These are phyloP conservation scores for Cathartes aura DNA, from an alignment of 2,113 vertebrate species.

Conservation along the genomic window DNA sequence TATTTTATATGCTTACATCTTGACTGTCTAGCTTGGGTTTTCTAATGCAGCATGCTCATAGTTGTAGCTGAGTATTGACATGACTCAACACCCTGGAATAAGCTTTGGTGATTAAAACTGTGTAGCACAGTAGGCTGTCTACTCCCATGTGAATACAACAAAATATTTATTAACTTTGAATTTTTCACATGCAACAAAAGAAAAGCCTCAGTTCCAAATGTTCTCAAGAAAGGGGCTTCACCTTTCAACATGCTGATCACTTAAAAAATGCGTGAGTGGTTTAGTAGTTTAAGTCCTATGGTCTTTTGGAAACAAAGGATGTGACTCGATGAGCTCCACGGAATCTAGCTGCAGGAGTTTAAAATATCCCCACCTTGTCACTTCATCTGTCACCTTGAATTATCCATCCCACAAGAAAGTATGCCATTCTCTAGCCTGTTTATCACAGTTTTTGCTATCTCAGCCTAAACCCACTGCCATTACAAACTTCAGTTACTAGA, in stretches of 20 bases:
- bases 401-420: background rate
- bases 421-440: background rate
- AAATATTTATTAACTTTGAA: background rate
- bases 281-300: background rate
- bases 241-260: background rate
- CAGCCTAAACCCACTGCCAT: background rate
- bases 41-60: background rate
- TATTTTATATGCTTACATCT: background rate
- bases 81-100: background rate
- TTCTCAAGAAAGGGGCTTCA: background rate
- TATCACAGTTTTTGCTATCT: background rate
- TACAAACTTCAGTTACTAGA: too few relatives aligned
- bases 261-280: background rate
- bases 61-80: background rate
- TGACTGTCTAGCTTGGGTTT: background rate
- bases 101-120: background rate
- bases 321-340: background rate
- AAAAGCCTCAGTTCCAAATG: background rate
- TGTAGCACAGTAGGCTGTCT: background rate
- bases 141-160: background rate
- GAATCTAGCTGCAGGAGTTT: background rate
- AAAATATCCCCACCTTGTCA: background rate
- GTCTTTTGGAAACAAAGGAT: background rate
- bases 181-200: background rate
- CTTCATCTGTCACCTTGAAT: background rate